Percentiles rank a stretch among this genome's conserved stretches.
Conservation (phyloP, 2,888 invertebrate genomes). For the Agriopis aurantiaria region DNA sequence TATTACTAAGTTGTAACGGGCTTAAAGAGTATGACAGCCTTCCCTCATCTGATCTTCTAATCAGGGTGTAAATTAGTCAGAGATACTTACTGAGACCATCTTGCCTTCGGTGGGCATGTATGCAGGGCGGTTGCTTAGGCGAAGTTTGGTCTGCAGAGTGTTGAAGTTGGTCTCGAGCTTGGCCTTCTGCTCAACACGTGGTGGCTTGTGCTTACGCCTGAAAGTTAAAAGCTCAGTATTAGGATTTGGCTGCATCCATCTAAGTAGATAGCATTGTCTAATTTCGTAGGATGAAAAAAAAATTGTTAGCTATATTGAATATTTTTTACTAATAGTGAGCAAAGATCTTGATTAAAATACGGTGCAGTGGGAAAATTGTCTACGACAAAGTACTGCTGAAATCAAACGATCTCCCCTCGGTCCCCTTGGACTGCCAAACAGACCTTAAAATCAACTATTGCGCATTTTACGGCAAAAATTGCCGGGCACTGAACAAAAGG, state of each 20-base stretch:
- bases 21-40: neutral
- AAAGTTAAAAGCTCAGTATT: slow-evolving; percentile 27
- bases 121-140: slow-evolving; percentile 99
- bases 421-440: no score
- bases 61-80: neutral
- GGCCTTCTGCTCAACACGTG: slow-evolving; percentile 99
- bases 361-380: no score
- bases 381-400: no score
- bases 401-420: no score
- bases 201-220: slow-evolving; percentile 98
- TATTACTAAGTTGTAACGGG: no score
- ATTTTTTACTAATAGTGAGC: no score
- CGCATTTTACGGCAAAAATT: no score
- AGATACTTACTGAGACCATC: slow-evolving; percentile 94
- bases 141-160: slow-evolving; percentile 99
- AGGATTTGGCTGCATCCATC: neutral
- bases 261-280: neutral
- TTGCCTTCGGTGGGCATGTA: slow-evolving; percentile 99
- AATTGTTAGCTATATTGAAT: no score
- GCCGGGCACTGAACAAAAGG: no score
- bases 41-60: neutral
- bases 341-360: no score
- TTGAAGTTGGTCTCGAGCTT: slow-evolving; percentile 99
- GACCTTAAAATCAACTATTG: no score
- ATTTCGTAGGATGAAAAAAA: neutral